Evolutionary conservation across 2,888 invertebrate species (phyloP), one percentile per base, ranked within the genome.

Genomic region (Campoletis raptor): DNA sequence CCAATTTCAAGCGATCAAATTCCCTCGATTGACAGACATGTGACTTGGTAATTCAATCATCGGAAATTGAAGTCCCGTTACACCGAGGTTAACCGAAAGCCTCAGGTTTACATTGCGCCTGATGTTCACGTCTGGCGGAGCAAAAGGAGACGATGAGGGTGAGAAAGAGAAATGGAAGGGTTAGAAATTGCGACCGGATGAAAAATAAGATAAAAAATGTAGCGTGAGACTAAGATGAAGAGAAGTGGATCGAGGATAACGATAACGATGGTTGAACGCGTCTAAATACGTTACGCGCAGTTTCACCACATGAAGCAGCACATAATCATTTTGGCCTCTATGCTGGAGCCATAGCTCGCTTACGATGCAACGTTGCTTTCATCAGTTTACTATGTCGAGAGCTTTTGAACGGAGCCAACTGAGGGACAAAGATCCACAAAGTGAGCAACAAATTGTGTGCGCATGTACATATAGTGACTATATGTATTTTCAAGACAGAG

Each of bases 261-360:
- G 37, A 57, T 61, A 79, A 79, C 64, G 79, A 79, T 73, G 74
- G 67, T 79, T 80, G 70, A 87, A 87, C 81, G 84, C 61, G 54
- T 78, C 54, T 83, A 83, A 85, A 83, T 73, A 85, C 73, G 64
- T 86, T 88, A 87, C 83, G 79, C 86, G 76, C 83, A 83, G 86
- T 88, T 81, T 85, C 83, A 67, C 76, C 72, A 36, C 81, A 57
- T 81, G 81, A 73, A 61, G 61, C 66, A 36, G 66, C 76, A 81
- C 85, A 89, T 90, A 92, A 91, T 89, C 90, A 87, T 82, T 83
- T 87, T 85, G 88, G 42, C 30, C 69, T 24, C 89, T 89, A 90
- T 87, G 70, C 77, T 42, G 52, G 57, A 67, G 70, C 66, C 81
- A 81, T 69, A 77, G 21, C 66, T 37, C 66, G 54, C 86, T 87